These are phyloP conservation scores for Drosophila lacicola DNA, from an alignment of 2,888 invertebrate genomes.

Conservation along the genomic window DNA sequence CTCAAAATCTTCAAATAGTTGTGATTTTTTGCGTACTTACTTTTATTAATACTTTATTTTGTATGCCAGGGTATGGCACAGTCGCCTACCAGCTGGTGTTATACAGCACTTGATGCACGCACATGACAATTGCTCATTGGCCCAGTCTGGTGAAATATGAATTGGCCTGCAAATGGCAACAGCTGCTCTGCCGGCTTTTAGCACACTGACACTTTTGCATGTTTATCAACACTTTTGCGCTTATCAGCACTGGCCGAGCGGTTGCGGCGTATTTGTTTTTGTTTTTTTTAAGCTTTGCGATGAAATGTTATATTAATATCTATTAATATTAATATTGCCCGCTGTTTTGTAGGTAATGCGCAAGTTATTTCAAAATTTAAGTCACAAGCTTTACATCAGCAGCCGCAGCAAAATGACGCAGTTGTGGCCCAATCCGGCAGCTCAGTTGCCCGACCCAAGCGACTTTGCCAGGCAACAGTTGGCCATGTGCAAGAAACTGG, in stretches of 20 bases:
- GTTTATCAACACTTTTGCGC: not conserved
- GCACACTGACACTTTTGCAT: not conserved
- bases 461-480: constrained; percentile 66
- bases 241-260: no score
- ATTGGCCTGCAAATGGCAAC: no score
- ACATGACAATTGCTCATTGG: not conserved
- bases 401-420: not conserved
- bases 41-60: not conserved
- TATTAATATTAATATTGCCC: not conserved
- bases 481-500: constrained; percentile 49
- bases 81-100: not conserved
- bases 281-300: not conserved
- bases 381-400: not conserved
- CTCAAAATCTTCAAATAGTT: no score
- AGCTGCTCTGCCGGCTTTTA: not conserved
- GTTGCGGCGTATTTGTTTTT: not conserved
- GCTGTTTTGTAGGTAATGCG: not conserved
- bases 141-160: constrained; percentile 11
- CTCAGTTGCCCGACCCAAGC: not conserved
- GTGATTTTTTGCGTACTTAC: no score
- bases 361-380: not conserved
- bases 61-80: constrained; percentile 2
- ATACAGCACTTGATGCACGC: not conserved
- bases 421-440: not conserved
- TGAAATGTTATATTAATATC: no score